Percentiles rank a stretch among this genome's conserved stretches.
phyloP scores from a whole-genome alignment of 2,888 invertebrate species.

The Acleris sparsana region DNA sequence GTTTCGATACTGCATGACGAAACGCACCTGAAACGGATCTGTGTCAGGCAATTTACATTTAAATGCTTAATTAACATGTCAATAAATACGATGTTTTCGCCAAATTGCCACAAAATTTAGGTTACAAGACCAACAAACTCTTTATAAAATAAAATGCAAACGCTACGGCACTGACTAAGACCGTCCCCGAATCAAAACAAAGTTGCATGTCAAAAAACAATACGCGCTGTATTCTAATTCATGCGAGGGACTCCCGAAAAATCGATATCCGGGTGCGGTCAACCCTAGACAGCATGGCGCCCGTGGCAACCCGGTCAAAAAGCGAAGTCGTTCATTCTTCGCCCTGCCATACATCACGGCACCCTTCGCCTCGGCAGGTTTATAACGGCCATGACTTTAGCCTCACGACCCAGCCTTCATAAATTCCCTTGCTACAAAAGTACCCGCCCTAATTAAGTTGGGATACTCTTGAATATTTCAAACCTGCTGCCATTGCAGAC shows the following conservation, averaged over 20 bases:
- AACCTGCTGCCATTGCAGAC: constrained; percentile 48
- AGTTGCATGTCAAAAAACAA: constrained; percentile 42
- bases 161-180: constrained; percentile 14
- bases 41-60: constrained; percentile 34
- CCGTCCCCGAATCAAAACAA: constrained; percentile 37
- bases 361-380: constrained; percentile 54
- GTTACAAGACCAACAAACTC: constrained; percentile 25
- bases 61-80: constrained; percentile 35
- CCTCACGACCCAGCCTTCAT: constrained; percentile 56
- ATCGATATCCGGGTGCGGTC: constrained; percentile 59
- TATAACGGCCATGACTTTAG: constrained; percentile 62
- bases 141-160: constrained; percentile 21
- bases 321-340: constrained; percentile 62
- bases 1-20: constrained; percentile 27
- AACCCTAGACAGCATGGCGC: constrained; percentile 71
- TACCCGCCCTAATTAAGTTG: constrained; percentile 68
- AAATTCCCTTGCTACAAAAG: constrained; percentile 64
- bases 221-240: constrained; percentile 44
- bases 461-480: constrained; percentile 68
- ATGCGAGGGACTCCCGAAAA: constrained; percentile 47
- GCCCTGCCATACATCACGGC: constrained; percentile 66
- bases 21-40: constrained; percentile 30
- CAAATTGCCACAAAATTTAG: constrained; percentile 28
- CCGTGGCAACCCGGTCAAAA: constrained; percentile 69
- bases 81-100: constrained; percentile 31